Evolutionary conservation across 1,140 invertebrate genomes (phyloP).

Genomic region (Brachionus paranguensis): DNA sequence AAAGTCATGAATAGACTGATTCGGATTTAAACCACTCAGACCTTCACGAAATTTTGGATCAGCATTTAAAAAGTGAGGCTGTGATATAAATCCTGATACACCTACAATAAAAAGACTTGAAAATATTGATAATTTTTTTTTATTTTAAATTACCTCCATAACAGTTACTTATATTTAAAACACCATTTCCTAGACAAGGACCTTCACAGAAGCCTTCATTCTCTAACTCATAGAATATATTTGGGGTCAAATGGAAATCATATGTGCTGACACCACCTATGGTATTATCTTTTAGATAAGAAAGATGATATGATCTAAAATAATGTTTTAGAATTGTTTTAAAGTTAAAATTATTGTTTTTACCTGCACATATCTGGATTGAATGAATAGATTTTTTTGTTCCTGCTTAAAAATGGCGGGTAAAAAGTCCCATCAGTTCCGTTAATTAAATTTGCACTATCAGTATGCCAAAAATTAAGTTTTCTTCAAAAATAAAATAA

Average conservation of each 20-base stretch:
- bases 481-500: background rate
- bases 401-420: conserved; percentile 5
- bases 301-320: conserved; percentile 24
- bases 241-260: conserved; percentile 32
- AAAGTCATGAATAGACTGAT: conserved; percentile 24
- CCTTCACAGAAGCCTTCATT: conserved; percentile 15
- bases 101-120: background rate
- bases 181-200: conserved; percentile 28
- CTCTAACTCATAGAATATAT: conserved; percentile 1
- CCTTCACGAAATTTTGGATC: background rate
- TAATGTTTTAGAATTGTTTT: background rate
- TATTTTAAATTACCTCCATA: background rate
- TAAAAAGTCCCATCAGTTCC: conserved; percentile 39
- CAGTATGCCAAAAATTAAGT: background rate
- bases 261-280: background rate
- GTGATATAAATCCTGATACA: conserved; percentile 17
- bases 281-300: background rate
- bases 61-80: conserved; percentile 38
- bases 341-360: background rate
- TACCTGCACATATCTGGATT: conserved; percentile 36
- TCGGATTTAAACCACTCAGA: background rate
- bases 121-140: background rate
- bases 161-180: conserved; percentile 21
- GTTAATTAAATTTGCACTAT: conserved; percentile 19
- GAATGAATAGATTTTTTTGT: conserved; percentile 3